phyloP scores from a whole-genome alignment of 2,888 invertebrate species.

The Aspidiotus destructor region DNA sequence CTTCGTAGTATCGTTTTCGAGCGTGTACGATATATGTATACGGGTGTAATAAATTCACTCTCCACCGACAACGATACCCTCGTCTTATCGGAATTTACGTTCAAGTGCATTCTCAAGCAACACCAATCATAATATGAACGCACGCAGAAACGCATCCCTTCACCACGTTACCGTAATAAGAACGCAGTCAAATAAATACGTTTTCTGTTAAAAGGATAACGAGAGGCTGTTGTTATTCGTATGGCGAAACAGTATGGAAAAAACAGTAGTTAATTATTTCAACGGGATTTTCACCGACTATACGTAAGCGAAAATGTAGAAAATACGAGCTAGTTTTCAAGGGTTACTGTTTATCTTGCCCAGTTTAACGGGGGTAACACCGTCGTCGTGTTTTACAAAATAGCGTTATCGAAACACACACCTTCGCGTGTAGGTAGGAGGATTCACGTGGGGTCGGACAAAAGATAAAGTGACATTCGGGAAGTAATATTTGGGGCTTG shows the following conservation, averaged over 20 bases:
- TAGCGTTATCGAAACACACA: constrained; percentile 27
- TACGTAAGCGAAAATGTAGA: constrained; percentile 6
- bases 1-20: no score
- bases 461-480: constrained; percentile 32
- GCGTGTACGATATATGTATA: no score
- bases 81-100: no score
- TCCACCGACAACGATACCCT: no score
- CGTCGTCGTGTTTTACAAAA: constrained; percentile 22
- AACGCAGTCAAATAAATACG: background rate
- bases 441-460: constrained; percentile 7
- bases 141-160: no score
- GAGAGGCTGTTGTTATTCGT: background rate
- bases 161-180: background rate
- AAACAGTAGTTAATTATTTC: constrained; percentile 25
- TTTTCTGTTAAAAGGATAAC: background rate
- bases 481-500: constrained; percentile 20
- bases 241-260: background rate
- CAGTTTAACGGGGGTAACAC: constrained; percentile 9
- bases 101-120: no score
- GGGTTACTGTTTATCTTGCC: constrained; percentile 29
- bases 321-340: constrained; percentile 30
- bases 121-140: no score
- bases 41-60: no score
- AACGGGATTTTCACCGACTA: constrained; percentile 16
- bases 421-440: constrained; percentile 6